A percentile compares a stretch with the other conserved stretches of the same genome.
Evolutionary conservation across 2,113 vertebrate genomes (phyloP).

Genomic region (Dasypus novemcinctus): DNA sequence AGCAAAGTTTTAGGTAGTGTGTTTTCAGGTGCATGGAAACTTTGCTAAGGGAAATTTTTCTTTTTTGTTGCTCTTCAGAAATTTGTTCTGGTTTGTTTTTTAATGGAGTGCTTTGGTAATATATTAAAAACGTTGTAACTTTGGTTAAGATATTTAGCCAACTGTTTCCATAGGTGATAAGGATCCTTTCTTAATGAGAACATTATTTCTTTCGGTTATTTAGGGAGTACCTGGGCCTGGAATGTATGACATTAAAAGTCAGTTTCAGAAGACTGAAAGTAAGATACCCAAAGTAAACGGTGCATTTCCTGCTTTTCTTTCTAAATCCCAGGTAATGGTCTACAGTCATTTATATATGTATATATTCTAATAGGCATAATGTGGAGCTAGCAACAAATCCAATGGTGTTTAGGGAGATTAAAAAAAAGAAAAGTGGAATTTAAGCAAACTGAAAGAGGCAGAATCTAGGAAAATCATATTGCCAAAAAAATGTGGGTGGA

Average conservation of each 20-base stretch:
- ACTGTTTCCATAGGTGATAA: neutral
- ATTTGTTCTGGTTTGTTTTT: constrained; percentile 36
- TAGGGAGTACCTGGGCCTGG: constrained; percentile 79
- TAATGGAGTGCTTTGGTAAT: constrained; percentile 41
- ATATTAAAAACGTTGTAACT: constrained; percentile 30
- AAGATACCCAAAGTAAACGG: constrained; percentile 1
- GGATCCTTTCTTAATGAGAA: neutral
- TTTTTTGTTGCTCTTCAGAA: neutral
- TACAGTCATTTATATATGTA: neutral
- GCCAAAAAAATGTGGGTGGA: neutral
- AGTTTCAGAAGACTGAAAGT: constrained; percentile 68
- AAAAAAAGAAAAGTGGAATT: neutral
- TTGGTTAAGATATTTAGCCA: constrained; percentile 47
- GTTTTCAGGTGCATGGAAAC: neutral
- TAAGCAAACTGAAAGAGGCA: constrained; percentile 27
- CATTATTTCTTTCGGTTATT: constrained; percentile 51
- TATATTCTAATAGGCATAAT: neutral
- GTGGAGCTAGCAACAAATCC: neutral
- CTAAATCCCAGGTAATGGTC: constrained; percentile 74
- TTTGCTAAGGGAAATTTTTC: neutral
- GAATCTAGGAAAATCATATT: neutral
- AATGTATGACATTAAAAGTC: constrained; percentile 77
- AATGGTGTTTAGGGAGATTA: neutral
- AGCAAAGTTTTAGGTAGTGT: constrained; percentile 39
- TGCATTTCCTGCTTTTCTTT: constrained; percentile 75